These are phyloP conservation scores for Cyanoderma ruficeps DNA, from an alignment of 2,113 vertebrate species.

Conservation along the genomic window DNA sequence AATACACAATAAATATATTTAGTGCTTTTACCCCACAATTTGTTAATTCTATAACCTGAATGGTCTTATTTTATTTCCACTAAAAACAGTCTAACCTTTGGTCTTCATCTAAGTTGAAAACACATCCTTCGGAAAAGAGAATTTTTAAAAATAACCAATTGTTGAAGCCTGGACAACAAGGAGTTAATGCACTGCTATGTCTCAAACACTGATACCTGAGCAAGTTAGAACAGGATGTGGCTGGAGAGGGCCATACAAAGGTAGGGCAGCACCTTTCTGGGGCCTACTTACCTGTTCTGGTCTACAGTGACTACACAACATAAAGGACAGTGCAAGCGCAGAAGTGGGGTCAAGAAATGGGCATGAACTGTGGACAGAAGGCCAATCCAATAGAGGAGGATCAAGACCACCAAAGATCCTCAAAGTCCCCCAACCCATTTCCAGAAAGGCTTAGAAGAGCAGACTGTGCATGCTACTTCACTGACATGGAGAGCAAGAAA, in stretches of 20 bases:
- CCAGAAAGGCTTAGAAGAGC: not conserved
- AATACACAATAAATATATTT: not conserved
- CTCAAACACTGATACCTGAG: not conserved
- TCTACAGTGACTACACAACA: not conserved
- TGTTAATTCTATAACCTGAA: not conserved
- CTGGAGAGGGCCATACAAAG: not conserved
- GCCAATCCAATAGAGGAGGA: not conserved
- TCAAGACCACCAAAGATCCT: not conserved
- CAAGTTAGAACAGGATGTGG: not conserved
- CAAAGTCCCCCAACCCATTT: not conserved
- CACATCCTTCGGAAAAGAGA: not conserved
- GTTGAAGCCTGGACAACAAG: not conserved
- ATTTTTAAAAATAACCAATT: not conserved
- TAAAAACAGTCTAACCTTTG: not conserved
- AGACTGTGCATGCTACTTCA: not conserved
- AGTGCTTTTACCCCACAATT: not conserved
- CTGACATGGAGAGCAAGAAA: not conserved
- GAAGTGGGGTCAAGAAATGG: not conserved
- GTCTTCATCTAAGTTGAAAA: not conserved
- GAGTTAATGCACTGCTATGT: not conserved
- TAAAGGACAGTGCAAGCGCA: not conserved
- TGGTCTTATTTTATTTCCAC: not conserved
- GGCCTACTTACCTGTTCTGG: not conserved
- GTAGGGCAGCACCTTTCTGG: not conserved
- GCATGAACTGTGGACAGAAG: not conserved